Evolutionary conservation across 2,113 vertebrate genomes (phyloP), one percentile per base, ranked within the genome.

Genomic region (Thalassoma bifasciatum): DNA sequence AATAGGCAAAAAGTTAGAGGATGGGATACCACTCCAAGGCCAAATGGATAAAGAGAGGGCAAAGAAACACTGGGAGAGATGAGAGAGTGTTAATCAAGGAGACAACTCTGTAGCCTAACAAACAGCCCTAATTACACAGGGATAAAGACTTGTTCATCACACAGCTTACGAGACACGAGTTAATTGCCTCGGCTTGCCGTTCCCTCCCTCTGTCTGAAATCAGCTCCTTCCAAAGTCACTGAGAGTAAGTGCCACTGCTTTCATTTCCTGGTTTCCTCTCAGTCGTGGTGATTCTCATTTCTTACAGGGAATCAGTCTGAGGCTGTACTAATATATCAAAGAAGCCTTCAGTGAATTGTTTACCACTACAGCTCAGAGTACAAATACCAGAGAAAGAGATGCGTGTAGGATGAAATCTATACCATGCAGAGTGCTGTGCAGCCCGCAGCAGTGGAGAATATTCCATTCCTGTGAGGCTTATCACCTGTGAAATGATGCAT

Each of bases 121-220:
- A 92, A 93, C 92, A 88, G 80, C 63, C 69, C 91, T 94, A 94
- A 94, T 94, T 94, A 94, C 88, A 93, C 73, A 30, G 71, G 89
- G 86, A 94, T 93, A 89, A 93, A 92, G 90, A 84, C 91, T 77
- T 91, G 90, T 91, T 93, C 92, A 92, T 93, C 91, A 88, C 79
- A 78, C 75, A 68, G 91, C 91, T 93, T 94, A 93, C 40, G 82
- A 90, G 92, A 88, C 90, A 84, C 86, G 72, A 89, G 91, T 90
- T 94, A 94, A 94, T 94, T 93, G 91, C 93, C 72, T 93, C 86
- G 53, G 77, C 83, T 83, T 86, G 87, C 85, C 21, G 83, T 80
- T 73, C 66, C 69, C 81, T 77, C 72, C 72, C 68, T 69, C 75
- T 61, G 75, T 82, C 85, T 83, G 66, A 79, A 87, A 79, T 86